A percentile compares a stretch with the other conserved stretches of the same genome.
Evolutionary conservation across 2,113 vertebrate genomes (phyloP).

Genomic region (Urocynchramus pylzowi): DNA sequence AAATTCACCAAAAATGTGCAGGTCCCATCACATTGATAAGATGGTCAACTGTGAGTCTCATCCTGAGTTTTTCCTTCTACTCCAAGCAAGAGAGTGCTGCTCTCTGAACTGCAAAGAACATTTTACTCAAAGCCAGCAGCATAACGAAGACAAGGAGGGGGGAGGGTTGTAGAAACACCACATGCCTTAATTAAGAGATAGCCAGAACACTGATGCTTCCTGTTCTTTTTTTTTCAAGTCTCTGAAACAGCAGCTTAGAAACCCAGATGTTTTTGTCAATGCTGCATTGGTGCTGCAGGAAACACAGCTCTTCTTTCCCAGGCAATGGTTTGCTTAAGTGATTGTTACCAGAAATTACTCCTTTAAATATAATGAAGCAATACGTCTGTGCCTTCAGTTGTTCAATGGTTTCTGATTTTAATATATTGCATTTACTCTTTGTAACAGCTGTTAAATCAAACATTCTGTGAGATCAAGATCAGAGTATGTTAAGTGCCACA

Average conservation of each 20-base stretch:
- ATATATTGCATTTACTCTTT: not conserved
- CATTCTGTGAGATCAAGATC: not conserved
- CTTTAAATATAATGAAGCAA: not conserved
- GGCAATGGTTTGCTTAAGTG: not conserved
- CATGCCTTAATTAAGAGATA: slow-evolving; percentile 25
- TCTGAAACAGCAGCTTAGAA: not conserved
- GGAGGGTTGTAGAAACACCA: not conserved
- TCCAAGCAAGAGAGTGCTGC: not conserved
- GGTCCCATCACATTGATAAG: not conserved
- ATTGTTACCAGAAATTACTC: not conserved
- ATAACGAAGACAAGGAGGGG: not conserved
- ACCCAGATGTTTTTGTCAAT: not conserved
- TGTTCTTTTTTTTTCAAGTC: not conserved
- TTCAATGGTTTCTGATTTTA: not conserved
- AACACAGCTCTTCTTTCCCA: not conserved
- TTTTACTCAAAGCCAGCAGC: not conserved
- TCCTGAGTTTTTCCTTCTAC: not conserved
- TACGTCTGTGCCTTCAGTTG: not conserved
- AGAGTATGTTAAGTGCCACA: not conserved
- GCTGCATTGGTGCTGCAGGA: not conserved
- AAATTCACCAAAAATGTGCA: not conserved
- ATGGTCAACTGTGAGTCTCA: not conserved
- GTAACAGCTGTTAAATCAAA: not conserved
- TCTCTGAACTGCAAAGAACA: not conserved
- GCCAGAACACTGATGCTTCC: slow-evolving; percentile 30